Percentiles rank a stretch among this genome's conserved stretches.
Evolutionary conservation across 1,140 invertebrate genomes (phyloP).

Genomic region (Holcopasites calliopsidis): DNA sequence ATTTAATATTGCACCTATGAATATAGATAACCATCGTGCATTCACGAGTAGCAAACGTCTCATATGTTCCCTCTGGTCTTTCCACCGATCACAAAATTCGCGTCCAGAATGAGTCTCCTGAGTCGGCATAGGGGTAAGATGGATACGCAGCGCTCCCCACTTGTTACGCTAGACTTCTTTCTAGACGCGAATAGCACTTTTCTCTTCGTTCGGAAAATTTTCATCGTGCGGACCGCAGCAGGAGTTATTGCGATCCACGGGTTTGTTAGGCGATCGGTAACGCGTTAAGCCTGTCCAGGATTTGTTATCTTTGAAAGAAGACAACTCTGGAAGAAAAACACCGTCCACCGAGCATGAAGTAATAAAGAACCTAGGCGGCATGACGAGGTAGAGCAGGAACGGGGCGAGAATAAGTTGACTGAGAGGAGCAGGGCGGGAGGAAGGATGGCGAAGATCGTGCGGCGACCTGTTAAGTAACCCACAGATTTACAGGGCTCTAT

Average conservation of each 20-base stretch:
- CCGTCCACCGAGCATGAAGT: slow-evolving; percentile 49
- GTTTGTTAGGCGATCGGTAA: slow-evolving; percentile 60
- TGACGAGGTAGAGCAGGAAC: not conserved
- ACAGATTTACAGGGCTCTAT: slow-evolving; percentile 75
- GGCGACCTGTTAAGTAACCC: slow-evolving; percentile 71
- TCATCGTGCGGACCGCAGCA: slow-evolving; percentile 17
- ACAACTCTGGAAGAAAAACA: slow-evolving; percentile 44
- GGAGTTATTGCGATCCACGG: slow-evolving; percentile 48
- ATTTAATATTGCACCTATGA: too few species aligned
- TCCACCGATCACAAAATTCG: too few species aligned
- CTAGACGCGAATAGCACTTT: too few species aligned
- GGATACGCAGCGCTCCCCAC: too few species aligned
- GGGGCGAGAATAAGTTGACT: not conserved
- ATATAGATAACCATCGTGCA: too few species aligned
- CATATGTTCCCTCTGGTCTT: too few species aligned
- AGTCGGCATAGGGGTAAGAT: too few species aligned
- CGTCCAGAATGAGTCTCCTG: too few species aligned
- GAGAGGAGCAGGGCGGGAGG: not conserved
- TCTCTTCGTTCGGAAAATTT: slow-evolving; percentile 1
- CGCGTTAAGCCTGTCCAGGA: slow-evolving; percentile 54
- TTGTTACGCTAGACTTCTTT: too few species aligned
- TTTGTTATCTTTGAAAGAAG: slow-evolving; percentile 54
- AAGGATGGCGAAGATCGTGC: slow-evolving; percentile 57
- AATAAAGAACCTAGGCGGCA: slow-evolving; percentile 53
- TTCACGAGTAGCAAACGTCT: too few species aligned